Percentiles rank a stretch among this genome's conserved stretches.
Conservation (phyloP, 2,113 vertebrate species). For the Pholis gunnellus region DNA sequence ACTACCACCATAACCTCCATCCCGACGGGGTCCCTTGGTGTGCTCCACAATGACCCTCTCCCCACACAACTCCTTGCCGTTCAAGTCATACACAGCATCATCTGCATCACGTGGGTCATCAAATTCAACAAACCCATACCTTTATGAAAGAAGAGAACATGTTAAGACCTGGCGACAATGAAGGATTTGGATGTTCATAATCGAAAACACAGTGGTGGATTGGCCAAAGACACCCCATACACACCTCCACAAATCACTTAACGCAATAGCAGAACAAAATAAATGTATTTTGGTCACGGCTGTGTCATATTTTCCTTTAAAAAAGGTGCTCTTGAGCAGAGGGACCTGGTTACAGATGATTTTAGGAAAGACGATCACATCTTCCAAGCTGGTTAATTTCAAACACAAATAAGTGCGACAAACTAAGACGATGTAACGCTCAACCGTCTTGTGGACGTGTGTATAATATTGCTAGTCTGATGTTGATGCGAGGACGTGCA, state of each 20-base stretch:
- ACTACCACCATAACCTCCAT: conserved; percentile 86
- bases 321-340: not conserved
- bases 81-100: conserved; percentile 96
- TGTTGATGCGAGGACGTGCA: not conserved
- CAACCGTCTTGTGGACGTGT: not conserved
- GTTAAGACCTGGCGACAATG: not conserved
- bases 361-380: not conserved
- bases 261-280: not conserved
- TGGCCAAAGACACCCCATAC: not conserved
- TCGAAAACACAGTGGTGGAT: not conserved
- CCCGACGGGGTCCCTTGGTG: conserved; percentile 88
- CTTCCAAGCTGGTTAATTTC: not conserved
- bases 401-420: not conserved
- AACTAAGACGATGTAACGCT: not conserved
- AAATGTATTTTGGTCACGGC: not conserved
- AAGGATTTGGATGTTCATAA: not conserved
- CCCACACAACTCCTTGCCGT: conserved; percentile 96
- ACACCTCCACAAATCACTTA: not conserved
- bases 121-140: conserved; percentile 98
- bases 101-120: conserved; percentile 97
- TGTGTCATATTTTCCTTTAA: not conserved
- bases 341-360: not conserved
- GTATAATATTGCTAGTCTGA: not conserved
- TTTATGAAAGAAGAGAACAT: conserved; percentile 47
- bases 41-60: conserved; percentile 89